These are phyloP conservation scores for Onychostoma macrolepis DNA, from an alignment of 2,113 vertebrate genomes.

Conservation along the genomic window DNA sequence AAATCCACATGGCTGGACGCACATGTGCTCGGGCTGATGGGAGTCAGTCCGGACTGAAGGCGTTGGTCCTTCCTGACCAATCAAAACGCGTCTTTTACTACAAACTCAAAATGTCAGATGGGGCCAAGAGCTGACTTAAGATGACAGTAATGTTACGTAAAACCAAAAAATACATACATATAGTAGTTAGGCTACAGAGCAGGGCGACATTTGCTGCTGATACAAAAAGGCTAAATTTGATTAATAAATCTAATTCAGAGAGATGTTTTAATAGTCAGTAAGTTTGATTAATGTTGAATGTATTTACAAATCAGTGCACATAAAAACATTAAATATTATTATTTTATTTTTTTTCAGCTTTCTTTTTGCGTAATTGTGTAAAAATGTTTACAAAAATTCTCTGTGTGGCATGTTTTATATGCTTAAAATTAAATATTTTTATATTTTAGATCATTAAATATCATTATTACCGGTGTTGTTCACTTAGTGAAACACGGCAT, in stretches of 20 bases:
- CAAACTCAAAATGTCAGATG: not conserved
- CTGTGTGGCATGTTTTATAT: too few relatives aligned
- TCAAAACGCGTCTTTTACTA: not conserved
- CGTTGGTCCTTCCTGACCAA: constrained; percentile 37
- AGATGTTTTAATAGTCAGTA: not conserved
- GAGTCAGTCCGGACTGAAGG: not conserved
- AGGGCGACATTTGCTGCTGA: not conserved
- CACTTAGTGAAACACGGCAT: too few relatives aligned
- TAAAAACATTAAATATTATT: not conserved
- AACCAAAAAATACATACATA: too few relatives aligned
- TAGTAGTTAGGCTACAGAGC: too few relatives aligned
- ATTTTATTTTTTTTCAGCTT: not conserved
- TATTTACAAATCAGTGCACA: not conserved
- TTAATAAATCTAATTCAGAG: not conserved
- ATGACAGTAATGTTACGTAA: not conserved
- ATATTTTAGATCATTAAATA: too few relatives aligned
- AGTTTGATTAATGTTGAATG: not conserved
- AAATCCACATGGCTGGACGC: not conserved
- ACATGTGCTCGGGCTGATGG: not conserved
- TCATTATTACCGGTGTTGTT: too few relatives aligned
- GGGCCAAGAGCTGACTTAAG: too few relatives aligned
- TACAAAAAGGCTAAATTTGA: not conserved
- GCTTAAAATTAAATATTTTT: too few relatives aligned
- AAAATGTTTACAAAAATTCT: too few relatives aligned
- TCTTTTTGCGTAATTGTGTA: too few relatives aligned